Conservation (phyloP, 2,888 invertebrate species). For the Drosophila silvestris region DNA sequence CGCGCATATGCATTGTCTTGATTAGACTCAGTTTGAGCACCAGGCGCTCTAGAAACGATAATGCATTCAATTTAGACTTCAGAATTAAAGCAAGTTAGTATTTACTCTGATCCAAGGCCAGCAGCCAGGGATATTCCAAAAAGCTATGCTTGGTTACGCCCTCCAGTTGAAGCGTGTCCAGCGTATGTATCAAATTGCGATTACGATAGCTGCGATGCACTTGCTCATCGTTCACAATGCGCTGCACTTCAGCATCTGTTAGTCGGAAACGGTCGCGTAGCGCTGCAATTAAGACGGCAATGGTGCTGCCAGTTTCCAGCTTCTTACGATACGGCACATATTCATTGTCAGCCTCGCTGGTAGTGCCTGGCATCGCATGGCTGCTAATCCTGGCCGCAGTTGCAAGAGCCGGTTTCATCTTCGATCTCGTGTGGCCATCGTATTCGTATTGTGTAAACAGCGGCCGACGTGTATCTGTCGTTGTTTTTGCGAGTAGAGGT, state of each 20-base stretch:
- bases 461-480: slow-evolving; percentile 20
- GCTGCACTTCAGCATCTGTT: slow-evolving; percentile 58
- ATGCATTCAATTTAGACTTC: not conserved
- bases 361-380: slow-evolving; percentile 7
- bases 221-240: slow-evolving; percentile 71
- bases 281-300: slow-evolving; percentile 46
- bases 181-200: slow-evolving; percentile 44
- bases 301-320: slow-evolving; percentile 53
- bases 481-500: not conserved
- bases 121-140: slow-evolving; percentile 83
- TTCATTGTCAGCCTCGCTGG: slow-evolving; percentile 69
- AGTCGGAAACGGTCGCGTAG: slow-evolving; percentile 70
- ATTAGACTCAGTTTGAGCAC: slow-evolving; percentile 85
- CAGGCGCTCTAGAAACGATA: slow-evolving; percentile 69
- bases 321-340: slow-evolving; percentile 77
- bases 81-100: not conserved
- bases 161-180: slow-evolving; percentile 69
- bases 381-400: slow-evolving; percentile 34
- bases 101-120: slow-evolving; percentile 78
- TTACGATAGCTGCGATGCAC: slow-evolving; percentile 66
- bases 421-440: slow-evolving; percentile 9
- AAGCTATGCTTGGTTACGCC: slow-evolving; percentile 78
- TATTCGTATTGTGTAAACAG: slow-evolving; percentile 57
- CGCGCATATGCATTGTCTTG: slow-evolving; percentile 84
- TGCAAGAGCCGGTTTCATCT: slow-evolving; percentile 19